Conservation (phyloP, 2,113 vertebrate genomes). For the Ramphastos sulfuratus region DNA sequence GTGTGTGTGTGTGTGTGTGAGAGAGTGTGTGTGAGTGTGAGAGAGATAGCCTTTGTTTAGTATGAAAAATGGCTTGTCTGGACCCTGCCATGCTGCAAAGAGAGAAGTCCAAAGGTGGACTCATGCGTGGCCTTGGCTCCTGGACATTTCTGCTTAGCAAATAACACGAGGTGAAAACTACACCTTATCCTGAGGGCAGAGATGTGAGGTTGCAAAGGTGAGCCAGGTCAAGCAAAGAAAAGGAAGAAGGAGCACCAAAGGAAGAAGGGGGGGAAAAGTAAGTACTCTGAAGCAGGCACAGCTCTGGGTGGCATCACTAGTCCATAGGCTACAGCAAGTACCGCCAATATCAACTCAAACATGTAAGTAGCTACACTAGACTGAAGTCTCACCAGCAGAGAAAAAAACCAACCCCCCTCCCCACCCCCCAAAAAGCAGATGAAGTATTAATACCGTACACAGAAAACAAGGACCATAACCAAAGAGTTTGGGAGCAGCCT, state of each 20-base stretch:
- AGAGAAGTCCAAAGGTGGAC: neutral
- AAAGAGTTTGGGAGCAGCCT: conserved; percentile 42
- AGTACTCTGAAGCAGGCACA: conserved; percentile 23
- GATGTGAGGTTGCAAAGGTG: neutral
- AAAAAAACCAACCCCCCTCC: neutral
- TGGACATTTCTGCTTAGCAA: neutral
- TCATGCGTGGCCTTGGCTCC: neutral
- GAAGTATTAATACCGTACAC: conserved; percentile 43
- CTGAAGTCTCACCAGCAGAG: neutral
- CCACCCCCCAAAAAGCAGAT: neutral
- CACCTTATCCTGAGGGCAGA: neutral
- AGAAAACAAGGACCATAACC: conserved; percentile 52
- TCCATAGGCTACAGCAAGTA: conserved; percentile 22
- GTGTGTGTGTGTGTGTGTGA: neutral
- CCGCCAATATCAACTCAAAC: conserved; percentile 16
- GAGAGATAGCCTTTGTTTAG: neutral
- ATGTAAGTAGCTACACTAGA: conserved; percentile 26
- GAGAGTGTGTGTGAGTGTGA: neutral
- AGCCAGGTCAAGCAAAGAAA: neutral
- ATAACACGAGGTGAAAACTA: neutral
- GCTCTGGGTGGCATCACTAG: conserved; percentile 19
- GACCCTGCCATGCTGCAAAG: conserved; percentile 32
- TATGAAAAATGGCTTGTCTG: conserved; percentile 33
- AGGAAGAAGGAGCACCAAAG: neutral
- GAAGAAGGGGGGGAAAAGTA: conserved; percentile 6